Base-by-base conservation (phyloP, 2,888 invertebrate species). In the Eilema sororculum region DNA sequence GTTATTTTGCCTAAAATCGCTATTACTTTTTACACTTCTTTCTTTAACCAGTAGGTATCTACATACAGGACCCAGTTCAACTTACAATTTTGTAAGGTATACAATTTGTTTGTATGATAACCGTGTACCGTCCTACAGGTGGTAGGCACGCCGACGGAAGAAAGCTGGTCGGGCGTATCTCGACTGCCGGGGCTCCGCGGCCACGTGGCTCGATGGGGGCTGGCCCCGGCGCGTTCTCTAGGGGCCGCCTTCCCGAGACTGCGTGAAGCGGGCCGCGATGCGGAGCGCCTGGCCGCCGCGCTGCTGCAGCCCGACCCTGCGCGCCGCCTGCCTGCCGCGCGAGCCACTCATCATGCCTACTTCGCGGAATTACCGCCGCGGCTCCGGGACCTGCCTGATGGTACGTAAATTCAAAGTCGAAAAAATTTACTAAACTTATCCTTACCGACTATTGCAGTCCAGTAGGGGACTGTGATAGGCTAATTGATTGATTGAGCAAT, bases 121-220 rank as follows among this genome's bases (percentile, higher is more conserved):
- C n/a, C n/a, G 20, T 57, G 16, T 6, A 12, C 28, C 6, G 5
- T 13, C 4, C 13, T 9, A 16, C 89, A 98, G 97, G 97, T 99
- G 84, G 96, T 99, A 82, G 99, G 99, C 79, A 99, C 99, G 60
- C 99, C 99, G 30, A 97, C 98, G 20, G 99, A 99, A 91, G 97
- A 98, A 80, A 98, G 97, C 84, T 99, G 99, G 99, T 96, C 97
- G 76, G 99, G 99, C 73, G 98, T 99, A 71, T 97, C 97, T 68
- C 97, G 97, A 81, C 96, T 98, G 86, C 98, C 98, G 20, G 98
- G 98, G 76, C 98, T 98, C 90, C 97, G 97, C 86, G 96, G 97
- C 82, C 97, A 98, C 95, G 86, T 90, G 81, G 30, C 89, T 28
- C 87, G 93, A 52, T 87, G 93, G 96, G 97, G 97, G 86, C 96